Evolutionary conservation across 2,888 invertebrate species (phyloP).

Genomic region (Pedicia rivosa): DNA sequence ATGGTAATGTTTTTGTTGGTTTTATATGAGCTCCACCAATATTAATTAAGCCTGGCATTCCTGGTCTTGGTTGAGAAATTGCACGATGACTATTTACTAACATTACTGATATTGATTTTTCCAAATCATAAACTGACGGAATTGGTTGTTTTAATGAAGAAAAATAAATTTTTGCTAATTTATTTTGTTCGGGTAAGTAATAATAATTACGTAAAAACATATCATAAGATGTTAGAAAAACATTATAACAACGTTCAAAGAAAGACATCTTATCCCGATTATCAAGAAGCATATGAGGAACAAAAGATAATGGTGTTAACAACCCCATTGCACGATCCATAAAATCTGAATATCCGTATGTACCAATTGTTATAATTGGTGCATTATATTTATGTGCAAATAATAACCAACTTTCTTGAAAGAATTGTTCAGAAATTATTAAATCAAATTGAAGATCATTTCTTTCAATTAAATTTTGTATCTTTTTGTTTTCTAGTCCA

Average conservation of each 20-base stretch:
- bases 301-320: constrained; percentile 25
- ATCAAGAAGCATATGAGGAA: constrained; percentile 23
- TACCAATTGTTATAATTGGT: constrained; percentile 24
- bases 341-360: constrained; percentile 30
- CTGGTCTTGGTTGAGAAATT: constrained; percentile 31
- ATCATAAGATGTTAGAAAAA: constrained; percentile 23
- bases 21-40: constrained; percentile 29
- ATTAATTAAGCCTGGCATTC: constrained; percentile 25
- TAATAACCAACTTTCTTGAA: constrained; percentile 31
- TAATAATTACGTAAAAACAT: constrained; percentile 22
- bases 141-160: constrained; percentile 17
- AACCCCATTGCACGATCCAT: constrained; percentile 30
- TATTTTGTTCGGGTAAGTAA: constrained; percentile 27
- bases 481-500: constrained; percentile 22
- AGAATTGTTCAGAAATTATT: constrained; percentile 29
- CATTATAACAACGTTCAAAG: constrained; percentile 25
- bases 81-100: constrained; percentile 36
- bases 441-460: constrained; percentile 28
- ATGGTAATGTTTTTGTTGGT: constrained; percentile 21
- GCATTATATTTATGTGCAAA: constrained; percentile 30
- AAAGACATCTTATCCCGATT: constrained; percentile 30
- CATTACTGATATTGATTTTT: constrained; percentile 33
- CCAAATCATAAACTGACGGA: constrained; percentile 30
- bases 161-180: neutral
- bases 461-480: constrained; percentile 22